Percentiles rank a stretch among this genome's conserved stretches.
These are phyloP conservation scores for Phengaris alcon DNA, from an alignment of 2,888 invertebrate genomes.

Conservation along the genomic window DNA sequence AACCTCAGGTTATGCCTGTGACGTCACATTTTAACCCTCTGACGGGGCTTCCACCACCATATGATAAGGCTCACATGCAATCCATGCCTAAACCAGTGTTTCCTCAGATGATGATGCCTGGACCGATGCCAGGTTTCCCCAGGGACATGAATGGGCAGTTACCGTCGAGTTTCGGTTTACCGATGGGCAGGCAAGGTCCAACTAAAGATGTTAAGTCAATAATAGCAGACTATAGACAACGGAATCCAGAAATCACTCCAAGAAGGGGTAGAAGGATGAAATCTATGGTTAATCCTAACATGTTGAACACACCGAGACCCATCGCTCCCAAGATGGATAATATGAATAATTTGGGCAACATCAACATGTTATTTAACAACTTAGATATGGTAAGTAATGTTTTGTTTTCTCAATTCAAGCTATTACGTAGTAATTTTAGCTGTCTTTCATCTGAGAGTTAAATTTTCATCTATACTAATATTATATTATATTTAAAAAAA, in stretches of 20 bases:
- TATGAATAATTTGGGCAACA: conserved; percentile 54
- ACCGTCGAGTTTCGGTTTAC: conserved; percentile 71
- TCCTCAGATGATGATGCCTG: conserved; percentile 61
- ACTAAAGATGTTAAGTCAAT: conserved; percentile 91
- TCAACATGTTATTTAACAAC: conserved; percentile 72
- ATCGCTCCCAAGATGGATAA: conserved; percentile 67
- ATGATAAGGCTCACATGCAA: conserved; percentile 70
- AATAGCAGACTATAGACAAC: conserved; percentile 88
- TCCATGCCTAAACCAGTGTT: conserved; percentile 67
- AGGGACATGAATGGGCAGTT: conserved; percentile 79
- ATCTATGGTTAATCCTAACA: conserved; percentile 70
- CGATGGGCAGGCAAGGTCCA: conserved; percentile 84
- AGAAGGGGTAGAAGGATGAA: conserved; percentile 83
- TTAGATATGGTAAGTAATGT: conserved; percentile 68
- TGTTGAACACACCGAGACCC: conserved; percentile 66
- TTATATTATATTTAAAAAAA: no score
- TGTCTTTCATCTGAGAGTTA: no score
- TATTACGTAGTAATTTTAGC: no score
- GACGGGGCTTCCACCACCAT: conserved; percentile 68
- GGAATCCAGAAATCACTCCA: conserved; percentile 86
- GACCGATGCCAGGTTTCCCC: conserved; percentile 62
- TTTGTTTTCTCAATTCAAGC: no score
- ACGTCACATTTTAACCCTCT: conserved; percentile 66
- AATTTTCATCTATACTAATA: no score
- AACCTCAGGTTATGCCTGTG: conserved; percentile 60